phyloP scores from a whole-genome alignment of 2,797 vertebrate species.

The Epinephelus awoara region DNA sequence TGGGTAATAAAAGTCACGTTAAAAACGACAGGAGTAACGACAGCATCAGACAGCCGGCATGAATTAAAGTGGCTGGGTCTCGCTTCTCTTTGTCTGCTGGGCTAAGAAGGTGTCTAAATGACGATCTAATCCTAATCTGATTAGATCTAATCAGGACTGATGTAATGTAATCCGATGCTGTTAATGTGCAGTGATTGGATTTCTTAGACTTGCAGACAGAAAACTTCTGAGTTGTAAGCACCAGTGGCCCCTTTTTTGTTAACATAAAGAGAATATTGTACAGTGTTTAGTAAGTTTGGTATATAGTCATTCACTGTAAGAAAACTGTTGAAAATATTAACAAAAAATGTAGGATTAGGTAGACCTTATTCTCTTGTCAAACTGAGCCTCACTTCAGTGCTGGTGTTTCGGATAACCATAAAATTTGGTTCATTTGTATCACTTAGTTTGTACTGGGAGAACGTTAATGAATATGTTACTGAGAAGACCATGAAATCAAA shows the following conservation, averaged over 20 bases:
- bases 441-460: neutral
- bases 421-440: neutral
- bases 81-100: constrained; percentile 15
- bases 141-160: constrained; percentile 56
- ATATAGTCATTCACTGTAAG: neutral
- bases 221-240: constrained; percentile 14
- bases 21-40: constrained; percentile 33
- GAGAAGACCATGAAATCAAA: too few relatives aligned
- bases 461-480: neutral
- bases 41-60: constrained; percentile 36
- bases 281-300: neutral
- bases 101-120: constrained; percentile 57
- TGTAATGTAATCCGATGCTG: constrained; percentile 52
- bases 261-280: neutral
- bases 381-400: neutral
- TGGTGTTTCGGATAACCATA: neutral
- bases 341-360: too few relatives aligned
- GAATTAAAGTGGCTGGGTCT: constrained; percentile 40
- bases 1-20: constrained; percentile 58
- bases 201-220: constrained; percentile 25
- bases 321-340: neutral
- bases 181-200: constrained; percentile 54
- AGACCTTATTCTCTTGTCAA: neutral
- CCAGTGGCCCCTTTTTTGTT: neutral
- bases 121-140: constrained; percentile 60